These are phyloP conservation scores for Trachymyrmex septentrionalis DNA, from an alignment of 1,140 invertebrate genomes.

Conservation along the genomic window DNA sequence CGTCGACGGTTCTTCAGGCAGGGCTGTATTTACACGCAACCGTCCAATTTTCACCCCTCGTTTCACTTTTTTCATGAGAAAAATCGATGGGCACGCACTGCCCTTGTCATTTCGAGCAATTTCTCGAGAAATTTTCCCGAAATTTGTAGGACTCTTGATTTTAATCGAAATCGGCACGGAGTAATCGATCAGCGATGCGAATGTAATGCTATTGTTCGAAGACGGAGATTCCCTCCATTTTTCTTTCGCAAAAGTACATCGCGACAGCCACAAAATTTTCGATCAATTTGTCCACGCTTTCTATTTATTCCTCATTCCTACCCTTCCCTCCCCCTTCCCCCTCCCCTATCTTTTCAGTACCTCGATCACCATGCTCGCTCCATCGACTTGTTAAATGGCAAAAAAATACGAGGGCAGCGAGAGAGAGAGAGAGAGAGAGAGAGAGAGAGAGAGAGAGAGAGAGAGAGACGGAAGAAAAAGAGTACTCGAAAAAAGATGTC, in stretches of 20 bases:
- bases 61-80: background rate
- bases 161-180: background rate
- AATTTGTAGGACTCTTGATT: background rate
- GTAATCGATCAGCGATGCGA: background rate
- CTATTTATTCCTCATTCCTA: background rate
- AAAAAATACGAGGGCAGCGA: slow-evolving; percentile 14
- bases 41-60: background rate
- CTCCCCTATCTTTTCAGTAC: background rate
- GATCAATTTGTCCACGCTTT: slow-evolving; percentile 36
- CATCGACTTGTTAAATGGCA: slow-evolving; percentile 66
- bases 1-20: slow-evolving; percentile 68
- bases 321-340: background rate
- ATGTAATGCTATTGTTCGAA: background rate
- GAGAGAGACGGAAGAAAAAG: slow-evolving; percentile 69
- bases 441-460: no score
- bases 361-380: slow-evolving; percentile 51
- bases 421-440: no score
- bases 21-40: slow-evolving; percentile 61
- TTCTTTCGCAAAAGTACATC: background rate
- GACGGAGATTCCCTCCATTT: background rate
- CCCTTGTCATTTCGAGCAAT: background rate
- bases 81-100: background rate
- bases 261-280: slow-evolving; percentile 62
- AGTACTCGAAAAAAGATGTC: slow-evolving; percentile 71
- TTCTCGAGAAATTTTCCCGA: background rate